Conservation (phyloP, 2,888 invertebrate genomes). For the Sclerodermus sp. region DNA sequence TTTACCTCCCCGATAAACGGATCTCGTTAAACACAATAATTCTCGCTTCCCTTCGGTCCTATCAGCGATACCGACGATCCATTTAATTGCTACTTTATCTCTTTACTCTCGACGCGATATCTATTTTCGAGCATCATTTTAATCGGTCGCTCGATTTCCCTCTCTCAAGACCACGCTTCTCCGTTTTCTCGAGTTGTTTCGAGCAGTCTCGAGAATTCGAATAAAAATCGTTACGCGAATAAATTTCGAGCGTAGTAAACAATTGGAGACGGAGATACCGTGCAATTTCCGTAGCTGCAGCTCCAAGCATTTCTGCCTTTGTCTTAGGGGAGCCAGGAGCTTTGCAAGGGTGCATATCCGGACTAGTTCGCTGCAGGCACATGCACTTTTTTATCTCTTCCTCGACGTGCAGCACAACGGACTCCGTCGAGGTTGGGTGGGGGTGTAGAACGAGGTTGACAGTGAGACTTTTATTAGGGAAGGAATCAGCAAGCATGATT, state of each 20-base stretch:
- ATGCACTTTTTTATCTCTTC: conserved; percentile 33
- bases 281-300: conserved; percentile 51
- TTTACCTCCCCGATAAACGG: too few relatives aligned
- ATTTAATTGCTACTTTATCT: too few relatives aligned
- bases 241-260: not conserved
- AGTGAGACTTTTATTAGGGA: conserved; percentile 58
- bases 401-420: conserved; percentile 23
- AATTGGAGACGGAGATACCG: not conserved
- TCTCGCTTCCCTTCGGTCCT: too few relatives aligned
- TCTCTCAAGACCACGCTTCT: too few relatives aligned
- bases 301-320: conserved; percentile 51
- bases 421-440: conserved; percentile 17
- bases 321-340: conserved; percentile 34
- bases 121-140: too few relatives aligned
- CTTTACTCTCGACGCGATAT: too few relatives aligned
- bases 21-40: too few relatives aligned
- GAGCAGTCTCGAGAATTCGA: too few relatives aligned
- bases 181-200: too few relatives aligned
- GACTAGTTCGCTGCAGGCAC: conserved; percentile 32
- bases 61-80: too few relatives aligned
- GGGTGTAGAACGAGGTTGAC: conserved; percentile 27
- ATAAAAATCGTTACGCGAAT: too few relatives aligned
- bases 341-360: not conserved
- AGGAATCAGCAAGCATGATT: conserved; percentile 58
- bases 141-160: too few relatives aligned